phyloP scores from a whole-genome alignment of 2,797 vertebrate species.

The Alfaro cultratus region DNA sequence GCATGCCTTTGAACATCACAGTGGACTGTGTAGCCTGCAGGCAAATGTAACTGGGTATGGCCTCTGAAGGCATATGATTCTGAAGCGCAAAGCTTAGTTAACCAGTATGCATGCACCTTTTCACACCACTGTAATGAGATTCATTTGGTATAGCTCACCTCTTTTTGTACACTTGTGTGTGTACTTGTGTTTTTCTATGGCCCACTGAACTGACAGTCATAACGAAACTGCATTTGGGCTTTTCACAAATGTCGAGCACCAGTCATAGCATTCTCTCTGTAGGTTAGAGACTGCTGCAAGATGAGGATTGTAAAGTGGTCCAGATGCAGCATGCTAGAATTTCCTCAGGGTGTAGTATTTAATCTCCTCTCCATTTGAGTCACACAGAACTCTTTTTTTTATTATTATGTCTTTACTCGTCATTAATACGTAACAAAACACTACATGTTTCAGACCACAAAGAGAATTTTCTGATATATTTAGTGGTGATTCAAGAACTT shows the following conservation, averaged over 20 bases:
- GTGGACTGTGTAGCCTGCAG: conserved; percentile 33
- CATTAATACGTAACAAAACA: conserved; percentile 4
- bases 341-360: conserved; percentile 11
- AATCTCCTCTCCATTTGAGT: conserved; percentile 48
- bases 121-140: conserved; percentile 18
- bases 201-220: conserved; percentile 54
- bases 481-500: conserved; percentile 38
- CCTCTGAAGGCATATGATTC: conserved; percentile 21
- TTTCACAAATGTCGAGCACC: conserved; percentile 65
- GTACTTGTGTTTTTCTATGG: conserved; percentile 36
- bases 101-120: conserved; percentile 17
- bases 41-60: conserved; percentile 26
- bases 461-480: conserved; percentile 25
- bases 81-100: conserved; percentile 9
- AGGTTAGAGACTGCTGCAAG: conserved; percentile 54
- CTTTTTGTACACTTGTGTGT: conserved; percentile 22
- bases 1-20: conserved; percentile 59
- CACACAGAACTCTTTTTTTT: conserved; percentile 11
- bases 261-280: conserved; percentile 52
- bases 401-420: background rate
- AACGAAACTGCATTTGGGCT: conserved; percentile 70
- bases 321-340: conserved; percentile 50
- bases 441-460: conserved; percentile 36
- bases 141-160: conserved; percentile 21
- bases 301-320: conserved; percentile 66